Conservation (phyloP, 2,888 invertebrate species). For the Thyatira batis region DNA sequence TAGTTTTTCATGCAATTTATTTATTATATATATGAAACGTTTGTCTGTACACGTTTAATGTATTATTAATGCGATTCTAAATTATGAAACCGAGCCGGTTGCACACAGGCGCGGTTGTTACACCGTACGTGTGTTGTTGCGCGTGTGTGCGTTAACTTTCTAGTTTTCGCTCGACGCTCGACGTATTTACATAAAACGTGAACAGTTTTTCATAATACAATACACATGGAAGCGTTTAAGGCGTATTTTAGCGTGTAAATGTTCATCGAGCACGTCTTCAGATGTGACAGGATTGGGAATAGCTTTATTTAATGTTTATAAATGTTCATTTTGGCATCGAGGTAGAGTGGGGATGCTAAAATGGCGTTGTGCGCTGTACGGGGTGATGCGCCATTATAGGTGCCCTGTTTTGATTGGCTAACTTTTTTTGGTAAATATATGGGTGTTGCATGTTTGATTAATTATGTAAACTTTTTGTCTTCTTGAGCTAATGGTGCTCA, state of each 20-base stretch:
- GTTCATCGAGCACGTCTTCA: slow-evolving; percentile 62
- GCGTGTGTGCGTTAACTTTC: slow-evolving; percentile 75
- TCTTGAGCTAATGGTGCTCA: background rate
- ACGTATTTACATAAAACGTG: slow-evolving; percentile 80
- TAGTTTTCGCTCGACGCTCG: slow-evolving; percentile 78
- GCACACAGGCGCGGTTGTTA: slow-evolving; percentile 32
- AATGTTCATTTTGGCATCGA: slow-evolving; percentile 50
- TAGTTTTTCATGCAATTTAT: slow-evolving; percentile 24
- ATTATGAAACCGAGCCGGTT: slow-evolving; percentile 68
- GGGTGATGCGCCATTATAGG: slow-evolving; percentile 29
- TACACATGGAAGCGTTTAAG: slow-evolving; percentile 69
- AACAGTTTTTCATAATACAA: slow-evolving; percentile 80
- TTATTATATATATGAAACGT: slow-evolving; percentile 20
- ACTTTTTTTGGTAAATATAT: slow-evolving; percentile 10
- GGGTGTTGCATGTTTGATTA: slow-evolving; percentile 3
- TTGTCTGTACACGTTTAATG: slow-evolving; percentile 26
- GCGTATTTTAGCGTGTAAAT: slow-evolving; percentile 65
- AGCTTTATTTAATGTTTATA: slow-evolving; percentile 64
- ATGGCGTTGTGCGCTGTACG: slow-evolving; percentile 26
- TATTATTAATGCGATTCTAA: slow-evolving; percentile 48
- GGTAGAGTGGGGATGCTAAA: slow-evolving; percentile 34
- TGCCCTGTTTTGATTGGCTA: slow-evolving; percentile 14
- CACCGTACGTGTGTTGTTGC: slow-evolving; percentile 27
- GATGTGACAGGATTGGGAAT: slow-evolving; percentile 65
- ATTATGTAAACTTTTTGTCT: background rate